Evolutionary conservation across 2,888 invertebrate species (phyloP), one percentile per base, ranked within the genome.

Genomic region (Actias luna): DNA sequence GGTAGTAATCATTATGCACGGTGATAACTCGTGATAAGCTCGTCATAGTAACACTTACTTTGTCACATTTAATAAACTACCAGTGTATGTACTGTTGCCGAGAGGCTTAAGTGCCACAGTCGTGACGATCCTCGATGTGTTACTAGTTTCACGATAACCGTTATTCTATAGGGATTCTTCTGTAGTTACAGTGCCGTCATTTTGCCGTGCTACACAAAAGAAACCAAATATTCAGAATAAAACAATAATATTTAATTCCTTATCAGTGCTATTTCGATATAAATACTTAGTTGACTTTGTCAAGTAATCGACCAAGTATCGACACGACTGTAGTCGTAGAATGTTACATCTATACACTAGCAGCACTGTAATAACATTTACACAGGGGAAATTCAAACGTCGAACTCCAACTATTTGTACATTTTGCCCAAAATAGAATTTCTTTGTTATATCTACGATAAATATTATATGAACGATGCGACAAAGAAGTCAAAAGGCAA

Each of bases 391-490:
- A 90, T 90, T 87, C 89, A 86, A 88, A 89, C 85, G 84, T 89
- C 89, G 86, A 90, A 91, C 88, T 89, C 89, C 85, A 90, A 91
- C 88, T 90, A 88, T 89, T 89, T 88, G 88, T 84, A 82, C 85
- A 79, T 89, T 89, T 87, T 82, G 80, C 84, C 88, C 80, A 85
- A 88, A 87, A 90, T 88, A 83, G 87, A 88, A 88, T 89, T 89
- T 89, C 87, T 88, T 89, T 90, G 87, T 88, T 81, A 82, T 83
- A 79, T 73, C 79, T 80, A 84, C 85, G 82, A 88, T 90, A 87
- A 88, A 89, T 91, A 88, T 88, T 89, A 80, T 79, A 87, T 83
- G 84, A 88, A 84, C 80, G 82, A 83, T 79, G 84, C 83, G 84
- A 86, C 87, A 87, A 88, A 88, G 85, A 84, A 82, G 77, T 80